Evolutionary conservation across 2,797 vertebrate species (phyloP), one percentile per base, ranked within the genome.

Genomic region (Muraenolepis orangiensis): DNA sequence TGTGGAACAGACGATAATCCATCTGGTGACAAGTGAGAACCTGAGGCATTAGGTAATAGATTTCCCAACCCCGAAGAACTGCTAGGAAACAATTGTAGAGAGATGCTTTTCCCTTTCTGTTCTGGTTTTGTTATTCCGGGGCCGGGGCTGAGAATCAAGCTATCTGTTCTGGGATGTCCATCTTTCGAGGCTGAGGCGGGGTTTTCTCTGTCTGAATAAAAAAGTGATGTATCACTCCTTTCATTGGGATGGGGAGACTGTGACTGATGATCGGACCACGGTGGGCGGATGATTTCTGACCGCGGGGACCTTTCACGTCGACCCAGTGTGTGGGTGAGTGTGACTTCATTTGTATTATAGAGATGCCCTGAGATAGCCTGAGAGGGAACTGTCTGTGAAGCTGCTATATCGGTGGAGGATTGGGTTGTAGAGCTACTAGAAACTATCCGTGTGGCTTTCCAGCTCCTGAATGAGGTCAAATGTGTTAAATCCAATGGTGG

Each of bases 91-190:
- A 76, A 64, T 78, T 76, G 14, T 6, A 75, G 69, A 76, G 79
- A 85, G 72, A 76, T 85, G 72, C 79, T 68, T 87, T 84, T 85
- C 86, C 82, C 80, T 79, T 86, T 85, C 81, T 74, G 77, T 78
- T 85, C 82, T 46, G 72, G 38, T 76, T 83, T 82, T 82, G 84
- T 89, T 83, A 78, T 68, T 75, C 85, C 79, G 51, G 84, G 86
- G 86, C 88, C 88, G 85, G 79, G 74, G 78, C 85, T 85, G 80
- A 82, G 91, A 90, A 85, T 86, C 90, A 83, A 69, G 34, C 73
- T 79, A 69, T 64, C 72, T 72, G 72, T 80, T 79, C 83, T 76
- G 13, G 73, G 23, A 71, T 74, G 83, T 82, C 68, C 71, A 78
- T 76, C 79, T 80, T 78, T 80, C 75, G 72, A 84, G 75, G 69